phyloP scores from a whole-genome alignment of 1,140 invertebrate species.

The Diorhabda carinulata region DNA sequence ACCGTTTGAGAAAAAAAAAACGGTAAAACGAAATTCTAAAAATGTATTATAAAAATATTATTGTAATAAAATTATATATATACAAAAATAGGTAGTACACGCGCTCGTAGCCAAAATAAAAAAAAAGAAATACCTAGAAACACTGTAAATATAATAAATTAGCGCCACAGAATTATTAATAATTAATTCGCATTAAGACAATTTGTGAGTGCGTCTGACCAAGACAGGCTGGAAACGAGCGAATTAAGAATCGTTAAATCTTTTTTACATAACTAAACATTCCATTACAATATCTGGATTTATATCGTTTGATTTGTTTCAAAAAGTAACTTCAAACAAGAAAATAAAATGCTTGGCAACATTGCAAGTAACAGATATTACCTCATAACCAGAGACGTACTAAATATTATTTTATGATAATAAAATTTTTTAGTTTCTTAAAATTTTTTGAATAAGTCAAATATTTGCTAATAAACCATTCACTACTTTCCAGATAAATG shows the following conservation, averaged over 20 bases:
- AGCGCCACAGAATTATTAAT: conserved; percentile 26
- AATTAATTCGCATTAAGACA: conserved; percentile 26
- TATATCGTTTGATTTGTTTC: no score
- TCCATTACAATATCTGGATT: no score
- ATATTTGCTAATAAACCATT: no score
- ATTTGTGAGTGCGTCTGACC: conserved; percentile 25
- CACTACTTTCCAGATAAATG: no score
- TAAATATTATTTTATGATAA: no score
- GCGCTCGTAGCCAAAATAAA: conserved; percentile 32
- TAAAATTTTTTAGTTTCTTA: no score
- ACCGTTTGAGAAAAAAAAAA: conserved; percentile 26
- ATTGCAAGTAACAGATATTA: no score
- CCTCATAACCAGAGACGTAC: no score
- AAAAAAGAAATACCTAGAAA: conserved; percentile 25
- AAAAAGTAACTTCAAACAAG: no score
- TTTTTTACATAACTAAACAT: no score
- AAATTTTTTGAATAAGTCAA: no score
- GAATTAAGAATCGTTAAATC: neutral
- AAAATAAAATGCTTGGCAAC: no score
- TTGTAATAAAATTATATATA: conserved; percentile 40
- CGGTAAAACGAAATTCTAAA: conserved; percentile 49
- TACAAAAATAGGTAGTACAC: conserved; percentile 37
- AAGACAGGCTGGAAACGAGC: conserved; percentile 6
- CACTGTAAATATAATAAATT: conserved; percentile 32
- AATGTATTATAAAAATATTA: conserved; percentile 44